Percentiles rank a stretch among this genome's conserved stretches.
phyloP scores from a whole-genome alignment of 2,797 vertebrate genomes.

The Enoplosus armatus region DNA sequence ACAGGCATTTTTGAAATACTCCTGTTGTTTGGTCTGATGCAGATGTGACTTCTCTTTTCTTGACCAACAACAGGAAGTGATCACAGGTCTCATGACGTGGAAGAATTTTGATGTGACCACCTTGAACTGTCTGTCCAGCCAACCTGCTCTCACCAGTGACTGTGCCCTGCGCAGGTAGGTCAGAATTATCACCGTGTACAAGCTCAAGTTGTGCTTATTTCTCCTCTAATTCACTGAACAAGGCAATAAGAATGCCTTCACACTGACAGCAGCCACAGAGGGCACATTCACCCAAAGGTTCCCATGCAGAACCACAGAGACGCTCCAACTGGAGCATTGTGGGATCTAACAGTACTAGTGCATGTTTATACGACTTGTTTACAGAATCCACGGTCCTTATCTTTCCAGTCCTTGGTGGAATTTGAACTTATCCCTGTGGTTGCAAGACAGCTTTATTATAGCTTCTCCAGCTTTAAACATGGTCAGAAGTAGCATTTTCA shows the following conservation, averaged over 20 bases:
- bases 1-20: too few species aligned
- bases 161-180: slow-evolving; percentile 80
- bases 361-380: slow-evolving; percentile 52
- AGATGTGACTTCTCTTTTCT: slow-evolving; percentile 4
- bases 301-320: not conserved
- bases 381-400: slow-evolving; percentile 25
- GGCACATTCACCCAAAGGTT: not conserved
- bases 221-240: not conserved
- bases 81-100: slow-evolving; percentile 89
- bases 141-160: slow-evolving; percentile 49
- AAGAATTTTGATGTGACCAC: slow-evolving; percentile 82
- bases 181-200: not conserved
- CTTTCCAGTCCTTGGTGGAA: slow-evolving; percentile 5
- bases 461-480: not conserved
- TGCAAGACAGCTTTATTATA: not conserved
- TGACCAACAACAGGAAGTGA: slow-evolving; percentile 84
- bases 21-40: not conserved
- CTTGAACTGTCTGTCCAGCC: slow-evolving; percentile 70
- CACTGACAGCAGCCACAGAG: slow-evolving; percentile 3
- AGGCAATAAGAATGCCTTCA: not conserved
- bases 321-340: slow-evolving; percentile 6
- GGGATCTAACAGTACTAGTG: not conserved
- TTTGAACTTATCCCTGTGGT: slow-evolving; percentile 15
- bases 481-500: not conserved
- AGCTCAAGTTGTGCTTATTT: not conserved